phyloP scores from a whole-genome alignment of 2,797 vertebrate genomes.

The Helostoma temminkii region DNA sequence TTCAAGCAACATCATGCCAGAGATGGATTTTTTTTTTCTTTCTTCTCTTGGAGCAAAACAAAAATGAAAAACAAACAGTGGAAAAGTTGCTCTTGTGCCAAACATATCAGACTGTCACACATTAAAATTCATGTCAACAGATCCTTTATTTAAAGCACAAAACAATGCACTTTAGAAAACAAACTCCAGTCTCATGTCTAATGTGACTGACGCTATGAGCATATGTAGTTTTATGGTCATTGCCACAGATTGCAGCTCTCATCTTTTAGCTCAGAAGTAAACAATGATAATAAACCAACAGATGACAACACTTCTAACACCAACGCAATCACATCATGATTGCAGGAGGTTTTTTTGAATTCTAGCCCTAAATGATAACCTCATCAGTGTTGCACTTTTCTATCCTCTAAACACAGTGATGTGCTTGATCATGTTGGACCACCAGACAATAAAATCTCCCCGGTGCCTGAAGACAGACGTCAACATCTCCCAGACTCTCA shows the following conservation, averaged over 20 bases:
- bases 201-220: constrained; percentile 23
- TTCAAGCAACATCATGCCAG: constrained; percentile 62
- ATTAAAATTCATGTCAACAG: constrained; percentile 47
- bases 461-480: constrained; percentile 62
- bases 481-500: constrained; percentile 69
- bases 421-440: constrained; percentile 68
- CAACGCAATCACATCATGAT: constrained; percentile 24
- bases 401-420: constrained; percentile 68
- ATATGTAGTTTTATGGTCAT: constrained; percentile 32
- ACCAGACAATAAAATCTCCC: constrained; percentile 73
- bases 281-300: constrained; percentile 47
- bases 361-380: constrained; percentile 52
- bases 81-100: constrained; percentile 50
- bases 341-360: constrained; percentile 44
- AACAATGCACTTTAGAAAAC: constrained; percentile 42
- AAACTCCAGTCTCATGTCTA: constrained; percentile 34
- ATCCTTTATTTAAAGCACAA: constrained; percentile 38
- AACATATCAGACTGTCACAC: constrained; percentile 40
- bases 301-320: constrained; percentile 16
- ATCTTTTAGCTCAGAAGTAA: constrained; percentile 38
- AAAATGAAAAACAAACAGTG: constrained; percentile 49
- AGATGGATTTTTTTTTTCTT: constrained; percentile 23
- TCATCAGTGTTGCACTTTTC: constrained; percentile 52
- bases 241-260: constrained; percentile 34
- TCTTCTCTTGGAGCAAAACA: constrained; percentile 55